Percentiles rank a stretch among this genome's conserved stretches.
Conservation (phyloP, 2,888 invertebrate species). For the Tenthredo scrophulariae region DNA sequence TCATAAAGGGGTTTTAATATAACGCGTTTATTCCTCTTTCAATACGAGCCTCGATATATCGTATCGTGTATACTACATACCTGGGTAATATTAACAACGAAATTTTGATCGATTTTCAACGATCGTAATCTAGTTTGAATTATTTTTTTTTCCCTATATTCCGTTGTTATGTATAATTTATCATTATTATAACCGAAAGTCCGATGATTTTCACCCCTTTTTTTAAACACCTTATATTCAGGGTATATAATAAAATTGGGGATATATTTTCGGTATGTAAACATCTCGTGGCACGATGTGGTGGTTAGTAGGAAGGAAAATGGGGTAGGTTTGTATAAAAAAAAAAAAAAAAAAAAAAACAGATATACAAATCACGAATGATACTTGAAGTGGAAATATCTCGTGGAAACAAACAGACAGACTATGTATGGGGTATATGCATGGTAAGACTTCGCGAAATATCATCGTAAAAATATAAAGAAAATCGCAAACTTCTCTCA, state of each 20-base stretch:
- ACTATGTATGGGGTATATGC: background rate
- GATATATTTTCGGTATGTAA: background rate
- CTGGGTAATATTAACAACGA: background rate
- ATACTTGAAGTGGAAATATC: slow-evolving; percentile 41
- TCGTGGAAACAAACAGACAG: background rate
- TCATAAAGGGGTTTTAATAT: too few relatives aligned
- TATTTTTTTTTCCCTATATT: too few relatives aligned
- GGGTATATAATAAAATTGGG: background rate
- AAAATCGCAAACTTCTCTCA: too few relatives aligned
- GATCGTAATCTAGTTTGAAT: background rate
- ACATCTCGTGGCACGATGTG: background rate
- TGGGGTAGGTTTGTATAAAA: background rate
- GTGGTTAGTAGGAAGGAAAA: background rate
- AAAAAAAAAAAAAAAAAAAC: slow-evolving; percentile 51
- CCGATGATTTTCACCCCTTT: too few relatives aligned
- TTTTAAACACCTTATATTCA: too few relatives aligned
- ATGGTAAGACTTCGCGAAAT: too few relatives aligned
- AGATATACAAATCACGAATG: slow-evolving; percentile 49
- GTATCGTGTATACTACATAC: background rate
- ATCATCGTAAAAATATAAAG: too few relatives aligned
- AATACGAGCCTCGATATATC: background rate
- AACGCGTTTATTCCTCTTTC: too few relatives aligned
- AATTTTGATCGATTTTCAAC: background rate
- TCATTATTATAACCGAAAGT: background rate
- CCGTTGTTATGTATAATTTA: too few relatives aligned